Evolutionary conservation across 2,797 vertebrate species (phyloP).

Genomic region (Tangara arthus): DNA sequence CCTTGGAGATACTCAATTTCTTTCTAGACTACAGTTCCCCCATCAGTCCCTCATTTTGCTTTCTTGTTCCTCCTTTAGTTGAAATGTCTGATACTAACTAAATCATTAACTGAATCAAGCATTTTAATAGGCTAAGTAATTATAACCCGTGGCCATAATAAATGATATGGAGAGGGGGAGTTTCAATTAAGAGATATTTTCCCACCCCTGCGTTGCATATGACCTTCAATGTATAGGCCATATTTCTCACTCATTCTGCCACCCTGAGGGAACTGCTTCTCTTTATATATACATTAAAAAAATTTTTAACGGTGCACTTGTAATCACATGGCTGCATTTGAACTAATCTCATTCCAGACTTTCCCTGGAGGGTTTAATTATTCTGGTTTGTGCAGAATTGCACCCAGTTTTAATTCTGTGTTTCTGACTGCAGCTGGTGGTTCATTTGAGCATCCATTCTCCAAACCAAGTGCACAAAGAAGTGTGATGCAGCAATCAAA

Average conservation of each 20-base stretch:
- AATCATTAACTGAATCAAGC: conserved; percentile 10
- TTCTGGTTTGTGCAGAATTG: not conserved
- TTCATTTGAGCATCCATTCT: not conserved
- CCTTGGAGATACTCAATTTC: not conserved
- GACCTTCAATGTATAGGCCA: not conserved
- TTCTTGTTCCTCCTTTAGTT: not conserved
- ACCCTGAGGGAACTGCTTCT: conserved; percentile 5
- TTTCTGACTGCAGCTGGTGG: not conserved
- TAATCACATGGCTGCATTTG: not conserved
- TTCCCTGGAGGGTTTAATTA: conserved; percentile 41
- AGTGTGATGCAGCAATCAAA: not conserved
- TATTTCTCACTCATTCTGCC: conserved; percentile 2
- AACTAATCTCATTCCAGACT: not conserved
- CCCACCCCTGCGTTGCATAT: not conserved
- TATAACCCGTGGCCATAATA: conserved; percentile 28
- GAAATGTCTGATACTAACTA: not conserved
- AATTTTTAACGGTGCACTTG: conserved; percentile 2
- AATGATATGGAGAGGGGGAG: not conserved
- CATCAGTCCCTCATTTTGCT: not conserved
- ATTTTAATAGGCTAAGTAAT: conserved; percentile 35
- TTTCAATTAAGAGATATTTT: conserved; percentile 40
- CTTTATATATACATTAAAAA: not conserved
- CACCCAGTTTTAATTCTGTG: not conserved
- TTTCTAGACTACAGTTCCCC: not conserved
- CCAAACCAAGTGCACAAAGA: not conserved